Base-by-base conservation (phyloP, 2,113 vertebrate species). In the Odontesthes bonariensis region DNA sequence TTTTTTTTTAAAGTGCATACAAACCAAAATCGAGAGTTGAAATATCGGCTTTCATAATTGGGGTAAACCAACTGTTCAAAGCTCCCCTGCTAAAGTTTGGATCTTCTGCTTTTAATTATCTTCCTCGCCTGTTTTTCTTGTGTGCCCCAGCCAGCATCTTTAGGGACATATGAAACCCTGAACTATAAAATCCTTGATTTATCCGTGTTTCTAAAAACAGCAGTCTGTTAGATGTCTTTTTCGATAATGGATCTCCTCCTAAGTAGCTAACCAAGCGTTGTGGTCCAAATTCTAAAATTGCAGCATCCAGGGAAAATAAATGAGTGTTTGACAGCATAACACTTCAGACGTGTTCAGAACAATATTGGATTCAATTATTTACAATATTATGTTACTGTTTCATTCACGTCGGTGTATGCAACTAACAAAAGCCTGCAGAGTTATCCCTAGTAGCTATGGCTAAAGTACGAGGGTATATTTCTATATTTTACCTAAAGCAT, bases 221-320 rank as follows among this genome's bases (percentile, higher is more conserved):
- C 5, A 7, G 46, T 81, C 70, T 27, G 27, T 27, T 27, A 27
- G 79, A 32, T 68, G 33, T 33, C 44, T 17, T 62, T 40, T 73
- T 61, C 71, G 46, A 16, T 35, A 55, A 32, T 72, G 31, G 27
- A 49, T 61, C 9, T 69, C 16, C 2, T 77, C 22, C 60, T 14
- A 19, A 73, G 66, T 80, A 57, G 61, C 32, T 49, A 32, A 62
- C 75, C 11, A 64, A 59, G 46, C 44, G 32, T 14, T 71, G 46
- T 77, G 60, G 69, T 68, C 13, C 42, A 54, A 69, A 35, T 62
- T 71, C 56, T 11, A 73, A 52, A 78, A 68, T 73, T 66, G 22
- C 53, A 17, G 3, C 35, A 83, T 70, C 17, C 44, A 33, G 7
- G 16, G n/a, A 75, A 75, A 63, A 52, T 1, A 32, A 6, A n/a